Evolutionary conservation across 2,113 vertebrate species (phyloP).

Genomic region (Columba livia): DNA sequence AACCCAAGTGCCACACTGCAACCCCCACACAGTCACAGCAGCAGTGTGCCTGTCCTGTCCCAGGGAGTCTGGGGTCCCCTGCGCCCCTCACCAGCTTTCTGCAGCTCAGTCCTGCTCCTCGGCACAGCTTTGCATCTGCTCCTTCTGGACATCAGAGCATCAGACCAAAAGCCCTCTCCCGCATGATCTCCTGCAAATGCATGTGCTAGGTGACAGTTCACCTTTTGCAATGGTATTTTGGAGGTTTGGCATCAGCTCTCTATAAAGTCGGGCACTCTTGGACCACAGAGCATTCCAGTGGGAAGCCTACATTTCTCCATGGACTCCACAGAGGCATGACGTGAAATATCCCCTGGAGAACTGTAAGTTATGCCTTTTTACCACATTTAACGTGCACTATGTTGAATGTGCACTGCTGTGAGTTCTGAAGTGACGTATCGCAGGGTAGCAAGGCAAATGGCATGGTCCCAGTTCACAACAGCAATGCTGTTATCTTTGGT

Average conservation of each 20-base stretch:
- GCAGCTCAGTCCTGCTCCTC: neutral
- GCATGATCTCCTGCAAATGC: neutral
- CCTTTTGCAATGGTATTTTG: neutral
- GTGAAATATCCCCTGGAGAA: neutral
- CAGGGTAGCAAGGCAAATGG: neutral
- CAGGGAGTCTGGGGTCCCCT: neutral
- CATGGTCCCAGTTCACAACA: fast-evolving
- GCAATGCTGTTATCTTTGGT: neutral
- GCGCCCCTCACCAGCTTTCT: fast-evolving
- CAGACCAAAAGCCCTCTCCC: neutral
- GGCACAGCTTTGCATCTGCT: neutral
- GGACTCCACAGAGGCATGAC: fast-evolving
- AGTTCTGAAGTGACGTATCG: neutral
- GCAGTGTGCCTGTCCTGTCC: neutral
- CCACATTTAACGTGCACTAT: neutral
- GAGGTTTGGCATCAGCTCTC: neutral
- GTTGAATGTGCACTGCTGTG: neutral
- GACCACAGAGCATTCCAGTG: neutral
- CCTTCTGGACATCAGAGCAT: neutral
- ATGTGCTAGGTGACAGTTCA: neutral
- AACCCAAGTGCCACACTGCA: neutral
- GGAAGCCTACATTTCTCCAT: neutral
- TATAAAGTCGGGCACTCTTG: neutral
- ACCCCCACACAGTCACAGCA: fast-evolving
- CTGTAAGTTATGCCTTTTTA: neutral